Evolutionary conservation across 30 jellyfish, hydroid and myxozoan genomes (phyloP).

Genomic region (Hydractinia symbiolongicarpus): DNA sequence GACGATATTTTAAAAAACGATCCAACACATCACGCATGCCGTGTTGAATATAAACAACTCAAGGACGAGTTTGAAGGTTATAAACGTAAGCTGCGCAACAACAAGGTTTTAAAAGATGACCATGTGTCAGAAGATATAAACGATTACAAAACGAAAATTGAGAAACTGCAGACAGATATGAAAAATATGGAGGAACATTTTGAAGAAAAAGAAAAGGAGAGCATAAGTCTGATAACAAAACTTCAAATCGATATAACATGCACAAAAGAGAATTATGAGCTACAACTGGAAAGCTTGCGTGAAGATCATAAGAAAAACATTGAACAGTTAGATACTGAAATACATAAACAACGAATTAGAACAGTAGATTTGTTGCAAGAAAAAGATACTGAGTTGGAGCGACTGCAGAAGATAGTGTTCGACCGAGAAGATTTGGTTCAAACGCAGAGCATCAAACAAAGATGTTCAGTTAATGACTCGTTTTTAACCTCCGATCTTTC

Average conservation of each 20-base stretch:
- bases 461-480: not conserved
- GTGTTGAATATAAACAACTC: slow-evolving; percentile 63
- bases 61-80: slow-evolving; percentile 72
- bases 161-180: slow-evolving; percentile 35
- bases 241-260: slow-evolving; percentile 59
- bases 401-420: slow-evolving; percentile 33
- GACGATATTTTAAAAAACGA: slow-evolving; percentile 70
- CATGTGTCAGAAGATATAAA: slow-evolving; percentile 33
- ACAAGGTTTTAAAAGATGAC: not conserved
- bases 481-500: not conserved
- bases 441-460: not conserved
- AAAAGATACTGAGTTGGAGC: slow-evolving; percentile 72
- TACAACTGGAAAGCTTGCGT: slow-evolving; percentile 27
- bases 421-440: slow-evolving; percentile 10
- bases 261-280: slow-evolving; percentile 41
- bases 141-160: slow-evolving; percentile 37
- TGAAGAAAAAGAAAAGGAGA: slow-evolving; percentile 64
- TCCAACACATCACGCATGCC: slow-evolving; percentile 78
- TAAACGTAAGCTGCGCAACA: slow-evolving; percentile 27
- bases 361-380: slow-evolving; percentile 63
- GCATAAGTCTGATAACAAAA: slow-evolving; percentile 34
- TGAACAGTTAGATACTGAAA: slow-evolving; percentile 36
- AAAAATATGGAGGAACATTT: slow-evolving; percentile 15
- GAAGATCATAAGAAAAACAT: slow-evolving; percentile 35
- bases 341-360: slow-evolving; percentile 61